Conservation (phyloP, 2,113 vertebrate genomes). For the Egretta garzetta region DNA sequence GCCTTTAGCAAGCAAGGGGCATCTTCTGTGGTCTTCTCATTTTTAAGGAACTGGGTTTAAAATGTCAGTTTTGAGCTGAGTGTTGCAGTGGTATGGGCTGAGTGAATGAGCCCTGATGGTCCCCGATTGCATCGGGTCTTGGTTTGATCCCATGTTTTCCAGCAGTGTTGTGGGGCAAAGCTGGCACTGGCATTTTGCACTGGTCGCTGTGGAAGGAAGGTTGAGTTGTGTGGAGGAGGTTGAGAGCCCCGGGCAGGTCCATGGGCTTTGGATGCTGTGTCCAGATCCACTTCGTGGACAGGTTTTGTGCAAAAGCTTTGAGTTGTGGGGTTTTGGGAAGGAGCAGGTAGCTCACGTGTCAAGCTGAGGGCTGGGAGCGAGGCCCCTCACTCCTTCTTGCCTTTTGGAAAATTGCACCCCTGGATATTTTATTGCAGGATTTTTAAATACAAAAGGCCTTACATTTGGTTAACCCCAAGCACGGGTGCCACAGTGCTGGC, state of each 20-base stretch:
- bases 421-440: background rate
- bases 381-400: background rate
- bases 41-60: background rate
- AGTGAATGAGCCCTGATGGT: background rate
- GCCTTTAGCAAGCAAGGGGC: background rate
- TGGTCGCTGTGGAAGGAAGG: background rate
- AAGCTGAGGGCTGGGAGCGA: rapidly evolving
- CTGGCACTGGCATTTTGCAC: background rate
- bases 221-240: background rate
- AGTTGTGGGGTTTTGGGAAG: background rate
- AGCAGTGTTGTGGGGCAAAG: rapidly evolving
- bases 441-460: background rate
- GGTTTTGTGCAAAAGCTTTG: background rate
- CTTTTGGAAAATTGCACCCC: background rate
- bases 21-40: rapidly evolving
- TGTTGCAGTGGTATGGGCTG: rapidly evolving
- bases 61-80: background rate
- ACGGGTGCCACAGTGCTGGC: background rate
- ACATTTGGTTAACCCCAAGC: background rate
- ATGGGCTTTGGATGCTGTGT: background rate
- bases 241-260: background rate
- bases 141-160: rapidly evolving
- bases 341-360: rapidly evolving
- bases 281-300: background rate
- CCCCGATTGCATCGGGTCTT: rapidly evolving